Percentiles rank a stretch among this genome's conserved stretches.
These are phyloP conservation scores for Zoanthus sansibaricus DNA, from an alignment of 92 coral and sea anemone species.

Conservation along the genomic window DNA sequence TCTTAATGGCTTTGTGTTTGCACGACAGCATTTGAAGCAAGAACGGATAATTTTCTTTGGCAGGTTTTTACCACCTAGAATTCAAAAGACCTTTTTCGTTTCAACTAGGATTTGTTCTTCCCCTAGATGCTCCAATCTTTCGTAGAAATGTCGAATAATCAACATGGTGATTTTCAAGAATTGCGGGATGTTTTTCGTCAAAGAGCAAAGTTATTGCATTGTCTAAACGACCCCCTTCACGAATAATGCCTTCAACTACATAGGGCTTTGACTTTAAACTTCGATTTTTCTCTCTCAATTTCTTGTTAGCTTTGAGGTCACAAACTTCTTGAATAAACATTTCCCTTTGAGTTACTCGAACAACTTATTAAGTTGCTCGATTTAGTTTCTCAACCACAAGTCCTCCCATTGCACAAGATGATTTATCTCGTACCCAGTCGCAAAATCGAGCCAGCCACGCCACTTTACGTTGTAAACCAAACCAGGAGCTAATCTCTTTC, in stretches of 20 bases:
- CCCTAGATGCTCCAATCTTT: conserved; percentile 53
- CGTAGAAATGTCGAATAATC: conserved; percentile 59
- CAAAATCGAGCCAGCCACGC: no score
- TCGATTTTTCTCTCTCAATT: not conserved
- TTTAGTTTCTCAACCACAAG: conserved; percentile 23
- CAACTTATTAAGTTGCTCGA: conserved; percentile 6
- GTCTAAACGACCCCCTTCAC: conserved; percentile 5
- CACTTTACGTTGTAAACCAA: no score
- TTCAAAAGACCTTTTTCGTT: conserved; percentile 46
- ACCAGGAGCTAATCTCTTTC: no score
- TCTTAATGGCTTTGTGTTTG: conserved; percentile 55
- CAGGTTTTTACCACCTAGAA: conserved; percentile 57
- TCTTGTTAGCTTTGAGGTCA: not conserved
- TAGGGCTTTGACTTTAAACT: not conserved
- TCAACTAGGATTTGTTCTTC: conserved; percentile 67
- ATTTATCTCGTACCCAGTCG: conserved; percentile 10
- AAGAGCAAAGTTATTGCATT: conserved; percentile 9
- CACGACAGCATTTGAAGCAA: conserved; percentile 53
- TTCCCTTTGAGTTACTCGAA: conserved; percentile 1
- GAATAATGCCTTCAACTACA: not conserved
- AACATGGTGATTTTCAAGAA: conserved; percentile 49
- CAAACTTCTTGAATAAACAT: not conserved
- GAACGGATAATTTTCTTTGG: conserved; percentile 64
- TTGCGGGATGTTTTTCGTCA: not conserved
- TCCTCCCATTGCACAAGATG: conserved; percentile 21